Conservation (phyloP, 1,140 invertebrate genomes). For the Lepidostoma basale region DNA sequence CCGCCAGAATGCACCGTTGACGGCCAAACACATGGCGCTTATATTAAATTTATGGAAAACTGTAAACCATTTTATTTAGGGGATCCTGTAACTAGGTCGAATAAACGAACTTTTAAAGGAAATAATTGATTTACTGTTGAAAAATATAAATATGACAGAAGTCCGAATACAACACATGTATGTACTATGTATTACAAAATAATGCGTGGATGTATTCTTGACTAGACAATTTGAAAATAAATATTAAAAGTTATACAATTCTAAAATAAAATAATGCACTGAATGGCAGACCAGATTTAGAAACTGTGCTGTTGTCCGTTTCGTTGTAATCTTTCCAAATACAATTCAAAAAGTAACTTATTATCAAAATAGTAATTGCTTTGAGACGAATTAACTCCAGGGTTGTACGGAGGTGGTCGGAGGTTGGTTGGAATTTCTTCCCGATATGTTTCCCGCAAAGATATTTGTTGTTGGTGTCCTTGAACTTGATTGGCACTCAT, state of each 20-base stretch:
- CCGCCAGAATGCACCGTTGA: constrained; percentile 48
- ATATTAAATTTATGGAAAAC: constrained; percentile 21
- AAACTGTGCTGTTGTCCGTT: constrained; percentile 53
- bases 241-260: background rate
- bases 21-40: constrained; percentile 26
- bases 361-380: constrained; percentile 60
- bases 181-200: background rate
- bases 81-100: background rate
- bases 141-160: constrained; percentile 4
- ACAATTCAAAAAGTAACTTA: constrained; percentile 60
- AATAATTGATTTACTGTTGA: background rate
- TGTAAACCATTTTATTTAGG: too few relatives aligned
- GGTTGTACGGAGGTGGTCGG: constrained; percentile 57
- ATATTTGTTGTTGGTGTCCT: constrained; percentile 35
- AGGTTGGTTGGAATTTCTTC: constrained; percentile 49
- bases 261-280: constrained; percentile 40
- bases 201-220: constrained; percentile 5
- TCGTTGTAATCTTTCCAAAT: constrained; percentile 61
- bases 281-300: constrained; percentile 39
- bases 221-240: constrained; percentile 11
- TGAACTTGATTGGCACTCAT: constrained; percentile 34
- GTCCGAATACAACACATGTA: background rate
- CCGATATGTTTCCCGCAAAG: constrained; percentile 30
- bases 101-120: background rate
- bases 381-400: constrained; percentile 55